Percentiles rank a stretch among this genome's conserved stretches.
These are phyloP conservation scores for Spilogale gracilis DNA, from an alignment of 2,113 vertebrate genomes.

Conservation along the genomic window DNA sequence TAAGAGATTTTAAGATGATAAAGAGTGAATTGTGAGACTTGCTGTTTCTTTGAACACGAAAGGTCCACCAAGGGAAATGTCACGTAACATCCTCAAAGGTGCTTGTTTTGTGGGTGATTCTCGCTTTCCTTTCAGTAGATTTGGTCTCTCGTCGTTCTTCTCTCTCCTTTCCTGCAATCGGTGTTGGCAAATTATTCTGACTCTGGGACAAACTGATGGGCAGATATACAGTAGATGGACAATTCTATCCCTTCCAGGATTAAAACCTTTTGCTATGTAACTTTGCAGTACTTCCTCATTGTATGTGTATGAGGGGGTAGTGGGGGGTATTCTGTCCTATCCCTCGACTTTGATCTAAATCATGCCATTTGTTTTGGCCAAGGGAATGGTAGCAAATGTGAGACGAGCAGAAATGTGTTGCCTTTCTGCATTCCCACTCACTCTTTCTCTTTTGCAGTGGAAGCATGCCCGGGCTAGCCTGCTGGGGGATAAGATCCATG, in stretches of 20 bases:
- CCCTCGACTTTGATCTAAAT: not conserved
- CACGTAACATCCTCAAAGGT: not conserved
- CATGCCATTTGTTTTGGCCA: not conserved
- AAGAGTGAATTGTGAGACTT: not conserved
- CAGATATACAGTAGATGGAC: not conserved
- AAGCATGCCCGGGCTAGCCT: not conserved
- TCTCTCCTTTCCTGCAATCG: not conserved
- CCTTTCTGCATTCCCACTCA: not conserved
- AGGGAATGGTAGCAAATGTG: not conserved
- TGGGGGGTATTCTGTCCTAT: not conserved
- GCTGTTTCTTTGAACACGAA: not conserved
- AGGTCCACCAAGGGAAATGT: not conserved
- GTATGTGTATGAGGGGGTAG: rapidly evolving
- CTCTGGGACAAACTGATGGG: not conserved
- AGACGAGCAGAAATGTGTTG: not conserved
- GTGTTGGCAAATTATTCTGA: not conserved
- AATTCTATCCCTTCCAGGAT: not conserved
- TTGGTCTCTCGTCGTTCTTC: not conserved
- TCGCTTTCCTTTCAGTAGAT: not conserved
- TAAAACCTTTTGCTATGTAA: not conserved
- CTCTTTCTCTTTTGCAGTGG: not conserved
- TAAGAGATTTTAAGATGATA: conserved; percentile 8
- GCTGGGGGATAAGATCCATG: not conserved
- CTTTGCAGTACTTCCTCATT: not conserved
- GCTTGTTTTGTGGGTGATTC: not conserved